Evolutionary conservation across 2,888 invertebrate genomes (phyloP), one percentile per base, ranked within the genome.

Genomic region (Yponomeuta sedellus): DNA sequence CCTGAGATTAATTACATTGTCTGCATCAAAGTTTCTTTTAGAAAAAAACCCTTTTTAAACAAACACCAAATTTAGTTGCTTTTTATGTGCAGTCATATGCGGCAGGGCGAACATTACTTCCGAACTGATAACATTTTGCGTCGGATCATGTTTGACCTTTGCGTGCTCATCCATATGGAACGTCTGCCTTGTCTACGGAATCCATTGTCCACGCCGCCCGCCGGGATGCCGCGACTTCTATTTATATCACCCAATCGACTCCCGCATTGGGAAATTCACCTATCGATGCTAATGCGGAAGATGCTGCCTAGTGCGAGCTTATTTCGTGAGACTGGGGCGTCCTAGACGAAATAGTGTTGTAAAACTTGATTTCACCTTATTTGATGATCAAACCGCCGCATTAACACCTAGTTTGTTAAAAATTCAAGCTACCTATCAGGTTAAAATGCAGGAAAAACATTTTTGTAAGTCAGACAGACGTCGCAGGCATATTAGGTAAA

Each of bases 91-190:
- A 34, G 34, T 28, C 28, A 28, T 28, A 12, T 44, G 44, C 16
- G 16, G 16, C 11, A 44, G 56, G 34, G 25, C 64, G 28, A 64
- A 64, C 57, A 64, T 20, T 40, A 61, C 12, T 62, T 28, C 74
- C 72, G 70, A 73, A 67, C 69, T 69, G 73, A 71, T 72, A 74
- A 71, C 73, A 74, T 80, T 79, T 76, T 73, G 76, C 77, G 76
- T 74, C 75, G 71, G 75, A 77, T 80, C 76, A 74, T 74, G 75
- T 76, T 74, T 84, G 80, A 83, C 82, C 87, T 87, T 85, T 85
- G 80, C 77, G 77, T 76, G 83, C 78, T 82, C 84, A 87, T 87
- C 87, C 88, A 88, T 88, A 90, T 88, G 88, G 86, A 88, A 85
- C 86, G 81, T 78, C 80, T 78, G 85, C 81, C 86, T 85, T 79